Evolutionary conservation across 2,113 vertebrate genomes (phyloP).

Genomic region (crab-eating macaque (Macaca fascicularis)): DNA sequence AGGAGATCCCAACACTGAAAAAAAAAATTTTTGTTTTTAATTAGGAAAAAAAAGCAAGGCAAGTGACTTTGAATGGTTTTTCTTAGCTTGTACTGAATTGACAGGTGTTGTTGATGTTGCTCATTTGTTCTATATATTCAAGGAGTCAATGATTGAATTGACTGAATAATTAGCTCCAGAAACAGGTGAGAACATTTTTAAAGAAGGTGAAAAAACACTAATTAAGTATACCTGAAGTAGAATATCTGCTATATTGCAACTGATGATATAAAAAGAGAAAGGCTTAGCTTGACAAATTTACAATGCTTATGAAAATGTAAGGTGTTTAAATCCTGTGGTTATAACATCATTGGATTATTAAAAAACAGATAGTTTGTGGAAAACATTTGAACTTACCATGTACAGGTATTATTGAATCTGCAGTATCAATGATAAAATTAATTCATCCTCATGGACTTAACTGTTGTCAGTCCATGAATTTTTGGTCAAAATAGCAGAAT

Average conservation of each 20-base stretch:
- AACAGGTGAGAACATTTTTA: neutral
- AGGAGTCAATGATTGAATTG: neutral
- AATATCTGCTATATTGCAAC: neutral
- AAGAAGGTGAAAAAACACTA: neutral
- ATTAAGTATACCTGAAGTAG: neutral
- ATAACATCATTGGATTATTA: neutral
- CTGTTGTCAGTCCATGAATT: neutral
- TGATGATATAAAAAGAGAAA: neutral
- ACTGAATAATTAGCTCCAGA: neutral
- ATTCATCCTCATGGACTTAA: neutral
- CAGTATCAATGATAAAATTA: neutral
- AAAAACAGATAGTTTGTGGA: neutral
- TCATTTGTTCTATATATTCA: neutral
- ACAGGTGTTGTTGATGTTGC: neutral
- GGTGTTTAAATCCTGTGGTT: neutral
- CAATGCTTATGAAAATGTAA: neutral
- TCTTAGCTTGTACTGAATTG: neutral
- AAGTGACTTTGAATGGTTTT: neutral
- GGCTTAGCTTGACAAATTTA: neutral
- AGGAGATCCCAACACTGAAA: neutral
- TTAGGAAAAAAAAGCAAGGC: neutral
- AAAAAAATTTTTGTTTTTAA: neutral
- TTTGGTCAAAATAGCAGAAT: constrained; percentile 10
- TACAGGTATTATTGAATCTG: neutral
- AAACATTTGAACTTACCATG: neutral